These are phyloP conservation scores for Cryptophagus acutangulus DNA, from an alignment of 2,888 invertebrate species.

Conservation along the genomic window DNA sequence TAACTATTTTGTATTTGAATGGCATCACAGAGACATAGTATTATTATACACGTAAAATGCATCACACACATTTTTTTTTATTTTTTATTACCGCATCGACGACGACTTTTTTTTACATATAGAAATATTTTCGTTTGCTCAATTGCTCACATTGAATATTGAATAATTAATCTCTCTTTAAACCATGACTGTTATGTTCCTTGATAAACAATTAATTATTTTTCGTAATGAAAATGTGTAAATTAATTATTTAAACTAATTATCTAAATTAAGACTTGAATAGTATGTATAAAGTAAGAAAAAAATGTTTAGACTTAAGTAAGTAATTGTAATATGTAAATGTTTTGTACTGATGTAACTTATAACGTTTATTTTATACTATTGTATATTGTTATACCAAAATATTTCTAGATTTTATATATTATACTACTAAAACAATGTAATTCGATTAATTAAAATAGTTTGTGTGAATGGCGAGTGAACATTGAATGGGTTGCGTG, in stretches of 20 bases:
- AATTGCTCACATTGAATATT: too few relatives aligned
- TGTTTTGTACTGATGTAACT: conserved; percentile 23
- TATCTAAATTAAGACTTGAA: not conserved
- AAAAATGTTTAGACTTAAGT: conserved; percentile 4
- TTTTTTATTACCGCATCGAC: too few relatives aligned
- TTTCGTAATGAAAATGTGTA: not conserved
- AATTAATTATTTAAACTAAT: not conserved
- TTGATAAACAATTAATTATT: conserved; percentile 11
- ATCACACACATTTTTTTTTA: too few relatives aligned
- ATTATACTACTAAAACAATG: conserved; percentile 8
- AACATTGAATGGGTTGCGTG: conserved; percentile 1
- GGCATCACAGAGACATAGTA: too few relatives aligned
- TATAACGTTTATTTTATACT: conserved; percentile 9
- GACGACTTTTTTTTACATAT: too few relatives aligned
- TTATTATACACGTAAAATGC: too few relatives aligned
- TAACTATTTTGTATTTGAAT: too few relatives aligned
- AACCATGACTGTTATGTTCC: conserved; percentile 30
- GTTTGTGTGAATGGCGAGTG: too few relatives aligned
- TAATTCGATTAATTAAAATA: too few relatives aligned
- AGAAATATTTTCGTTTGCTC: too few relatives aligned
- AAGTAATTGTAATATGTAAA: conserved; percentile 13
- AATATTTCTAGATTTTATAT: conserved; percentile 14
- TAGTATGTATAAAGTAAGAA: not conserved
- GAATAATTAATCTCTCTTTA: conserved; percentile 20
- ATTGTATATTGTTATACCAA: conserved; percentile 11